phyloP scores from a whole-genome alignment of 2,113 vertebrate species.

The Hypocryptadius cinnamomeus region DNA sequence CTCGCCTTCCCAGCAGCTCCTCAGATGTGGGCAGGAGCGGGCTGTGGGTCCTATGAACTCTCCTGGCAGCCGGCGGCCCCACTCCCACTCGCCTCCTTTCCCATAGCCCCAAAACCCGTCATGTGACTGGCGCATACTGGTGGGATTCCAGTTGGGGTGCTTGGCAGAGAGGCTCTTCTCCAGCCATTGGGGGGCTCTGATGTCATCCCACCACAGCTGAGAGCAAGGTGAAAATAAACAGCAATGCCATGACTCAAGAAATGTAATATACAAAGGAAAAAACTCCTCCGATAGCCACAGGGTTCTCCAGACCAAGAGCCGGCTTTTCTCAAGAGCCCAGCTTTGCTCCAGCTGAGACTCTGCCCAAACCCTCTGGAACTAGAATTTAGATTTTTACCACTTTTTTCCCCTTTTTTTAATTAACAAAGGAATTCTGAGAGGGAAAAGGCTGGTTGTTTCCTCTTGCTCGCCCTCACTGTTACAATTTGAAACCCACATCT shows the following conservation, averaged over 20 bases:
- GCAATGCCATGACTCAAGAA: not conserved
- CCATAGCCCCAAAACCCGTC: not conserved
- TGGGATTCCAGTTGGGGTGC: not conserved
- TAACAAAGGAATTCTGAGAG: not conserved
- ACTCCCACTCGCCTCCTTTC: slow-evolving; percentile 15
- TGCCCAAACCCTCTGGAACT: not conserved
- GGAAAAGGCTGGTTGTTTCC: not conserved
- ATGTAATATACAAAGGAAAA: not conserved
- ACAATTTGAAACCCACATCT: not conserved
- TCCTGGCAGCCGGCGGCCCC: not conserved
- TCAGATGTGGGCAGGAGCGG: slow-evolving; percentile 59
- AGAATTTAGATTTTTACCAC: not conserved
- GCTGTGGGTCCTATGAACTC: slow-evolving; percentile 17
- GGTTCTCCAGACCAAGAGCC: not conserved
- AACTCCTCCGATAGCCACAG: not conserved
- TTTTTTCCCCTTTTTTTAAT: not conserved
- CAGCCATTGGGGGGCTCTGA: not conserved
- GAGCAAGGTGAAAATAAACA: not conserved
- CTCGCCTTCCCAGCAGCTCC: slow-evolving; percentile 11
- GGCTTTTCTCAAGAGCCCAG: not conserved
- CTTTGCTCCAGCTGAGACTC: not conserved
- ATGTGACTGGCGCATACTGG: not conserved
- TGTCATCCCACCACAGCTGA: accelerated
- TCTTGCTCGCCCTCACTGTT: accelerated
- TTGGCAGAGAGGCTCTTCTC: not conserved